Conservation (phyloP, 2,113 vertebrate genomes). For the Poeciliopsis retropinna region DNA sequence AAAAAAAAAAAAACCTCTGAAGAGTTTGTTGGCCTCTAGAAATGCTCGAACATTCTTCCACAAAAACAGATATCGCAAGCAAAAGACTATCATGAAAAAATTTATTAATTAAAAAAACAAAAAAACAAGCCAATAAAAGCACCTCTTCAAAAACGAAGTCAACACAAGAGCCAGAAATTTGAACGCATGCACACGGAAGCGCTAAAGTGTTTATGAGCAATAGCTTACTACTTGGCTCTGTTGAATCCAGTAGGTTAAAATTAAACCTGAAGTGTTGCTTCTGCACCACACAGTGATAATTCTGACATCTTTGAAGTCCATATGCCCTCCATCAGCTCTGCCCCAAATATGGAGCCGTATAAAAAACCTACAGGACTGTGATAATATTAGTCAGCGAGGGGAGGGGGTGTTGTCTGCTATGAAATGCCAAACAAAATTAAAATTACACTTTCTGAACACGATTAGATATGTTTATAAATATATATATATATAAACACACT, state of each 20-base stretch:
- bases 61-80: neutral
- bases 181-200: slow-evolving; percentile 54
- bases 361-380: slow-evolving; percentile 44
- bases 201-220: slow-evolving; percentile 43
- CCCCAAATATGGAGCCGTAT: slow-evolving; percentile 54
- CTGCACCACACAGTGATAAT: slow-evolving; percentile 43
- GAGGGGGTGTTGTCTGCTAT: slow-evolving; percentile 34
- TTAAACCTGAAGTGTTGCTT: slow-evolving; percentile 64
- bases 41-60: neutral
- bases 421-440: slow-evolving; percentile 26
- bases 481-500: neutral
- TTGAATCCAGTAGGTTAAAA: slow-evolving; percentile 52
- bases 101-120: no score
- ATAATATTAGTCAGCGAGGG: slow-evolving; percentile 60
- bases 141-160: neutral
- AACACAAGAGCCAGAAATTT: neutral
- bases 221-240: slow-evolving; percentile 27
- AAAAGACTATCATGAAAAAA: neutral
- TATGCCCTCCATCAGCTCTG: slow-evolving; percentile 50
- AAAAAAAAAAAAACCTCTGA: neutral
- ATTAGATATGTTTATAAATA: no score
- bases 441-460: neutral
- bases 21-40: neutral
- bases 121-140: neutral
- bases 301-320: slow-evolving; percentile 58